Percentiles rank a stretch among this genome's conserved stretches.
phyloP scores from a whole-genome alignment of 2,888 invertebrate genomes.

The Andrena bucephala region DNA sequence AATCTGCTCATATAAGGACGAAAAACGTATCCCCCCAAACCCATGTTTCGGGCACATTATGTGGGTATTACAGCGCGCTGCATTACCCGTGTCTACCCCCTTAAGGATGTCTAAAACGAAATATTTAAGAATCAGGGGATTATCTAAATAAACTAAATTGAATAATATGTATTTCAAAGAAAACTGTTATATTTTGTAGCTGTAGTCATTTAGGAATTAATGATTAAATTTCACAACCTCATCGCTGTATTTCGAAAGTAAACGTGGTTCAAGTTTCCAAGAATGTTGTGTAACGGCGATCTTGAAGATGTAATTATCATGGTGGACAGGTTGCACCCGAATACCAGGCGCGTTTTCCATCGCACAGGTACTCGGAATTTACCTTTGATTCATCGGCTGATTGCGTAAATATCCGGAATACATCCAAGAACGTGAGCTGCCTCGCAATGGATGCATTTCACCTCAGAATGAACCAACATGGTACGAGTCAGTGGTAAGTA shows the following conservation, averaged over 20 bases:
- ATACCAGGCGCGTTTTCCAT: slow-evolving; percentile 35
- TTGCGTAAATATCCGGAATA: slow-evolving; percentile 69
- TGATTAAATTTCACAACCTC: neutral
- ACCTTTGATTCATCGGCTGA: slow-evolving; percentile 70
- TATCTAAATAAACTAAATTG: too few species aligned
- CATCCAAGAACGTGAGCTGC: slow-evolving; percentile 59
- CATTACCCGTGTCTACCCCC: too few species aligned
- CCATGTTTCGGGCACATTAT: too few species aligned
- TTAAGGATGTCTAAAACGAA: too few species aligned
- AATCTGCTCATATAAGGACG: too few species aligned
- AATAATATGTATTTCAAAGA: neutral
- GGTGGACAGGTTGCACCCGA: slow-evolving; percentile 27
- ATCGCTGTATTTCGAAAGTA: neutral
- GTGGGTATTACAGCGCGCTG: too few species aligned
- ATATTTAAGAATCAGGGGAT: too few species aligned
- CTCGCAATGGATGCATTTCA: slow-evolving; percentile 29
- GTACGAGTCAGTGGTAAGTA: slow-evolving; percentile 1
- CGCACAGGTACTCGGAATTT: slow-evolving; percentile 58
- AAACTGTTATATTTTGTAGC: neutral
- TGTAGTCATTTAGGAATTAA: too few species aligned
- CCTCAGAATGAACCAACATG: slow-evolving; percentile 53
- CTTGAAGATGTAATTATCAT: neutral
- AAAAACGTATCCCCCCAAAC: too few species aligned
- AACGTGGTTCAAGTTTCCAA: slow-evolving; percentile 7
- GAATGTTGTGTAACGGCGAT: slow-evolving; percentile 6